phyloP scores from a whole-genome alignment of 2,797 vertebrate genomes.

The Molossus molossus region DNA sequence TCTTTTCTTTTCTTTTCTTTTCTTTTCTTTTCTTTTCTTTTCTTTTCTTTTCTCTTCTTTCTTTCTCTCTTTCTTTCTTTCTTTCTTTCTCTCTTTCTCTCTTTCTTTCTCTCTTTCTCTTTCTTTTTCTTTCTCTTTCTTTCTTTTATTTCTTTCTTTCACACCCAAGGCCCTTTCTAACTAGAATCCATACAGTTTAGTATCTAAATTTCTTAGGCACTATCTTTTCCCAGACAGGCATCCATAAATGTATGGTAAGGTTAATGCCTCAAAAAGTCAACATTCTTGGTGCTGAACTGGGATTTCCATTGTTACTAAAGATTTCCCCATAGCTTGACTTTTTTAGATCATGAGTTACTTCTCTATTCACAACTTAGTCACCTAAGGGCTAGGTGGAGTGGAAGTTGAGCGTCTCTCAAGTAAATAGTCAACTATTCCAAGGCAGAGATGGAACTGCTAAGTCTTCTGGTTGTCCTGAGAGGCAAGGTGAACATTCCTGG shows the following conservation, averaged over 20 bases:
- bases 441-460: slow-evolving; percentile 5
- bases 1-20: too few species aligned
- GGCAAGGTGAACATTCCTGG: slow-evolving; percentile 70
- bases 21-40: too few species aligned
- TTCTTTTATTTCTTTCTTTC: neutral
- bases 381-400: slow-evolving; percentile 58
- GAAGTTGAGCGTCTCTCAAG: slow-evolving; percentile 58
- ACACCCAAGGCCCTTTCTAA: slow-evolving; percentile 45
- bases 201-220: slow-evolving; percentile 61
- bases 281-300: slow-evolving; percentile 37
- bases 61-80: too few species aligned
- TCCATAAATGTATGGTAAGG: slow-evolving; percentile 51
- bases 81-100: too few species aligned
- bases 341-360: slow-evolving; percentile 60
- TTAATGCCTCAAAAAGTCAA: slow-evolving; percentile 58
- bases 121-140: neutral
- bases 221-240: neutral
- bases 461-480: slow-evolving; percentile 58
- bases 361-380: slow-evolving; percentile 60
- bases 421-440: slow-evolving; percentile 40
- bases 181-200: slow-evolving; percentile 47
- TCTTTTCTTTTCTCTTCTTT: too few species aligned
- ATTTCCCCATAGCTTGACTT: neutral
- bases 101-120: too few species aligned
- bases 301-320: slow-evolving; percentile 66